Conservation (phyloP, 2,888 invertebrate species). For the Eudasyphora cyanicolor region DNA sequence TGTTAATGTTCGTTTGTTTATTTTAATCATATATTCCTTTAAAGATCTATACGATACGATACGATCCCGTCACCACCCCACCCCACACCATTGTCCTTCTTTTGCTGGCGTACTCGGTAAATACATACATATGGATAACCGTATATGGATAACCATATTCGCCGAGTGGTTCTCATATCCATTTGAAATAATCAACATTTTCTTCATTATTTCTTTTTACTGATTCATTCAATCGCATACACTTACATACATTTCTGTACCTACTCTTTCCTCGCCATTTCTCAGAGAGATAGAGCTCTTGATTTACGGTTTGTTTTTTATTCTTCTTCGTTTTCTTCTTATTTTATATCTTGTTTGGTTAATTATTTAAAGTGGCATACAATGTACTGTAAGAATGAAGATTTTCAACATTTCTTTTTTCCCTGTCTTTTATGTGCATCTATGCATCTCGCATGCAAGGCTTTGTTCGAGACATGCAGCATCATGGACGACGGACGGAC, state of each 20-base stretch:
- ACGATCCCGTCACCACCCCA: neutral
- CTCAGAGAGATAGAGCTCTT: neutral
- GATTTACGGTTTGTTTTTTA: slow-evolving; percentile 52
- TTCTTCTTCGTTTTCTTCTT: slow-evolving; percentile 48
- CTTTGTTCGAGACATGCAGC: neutral
- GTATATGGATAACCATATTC: neutral
- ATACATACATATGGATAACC: no score
- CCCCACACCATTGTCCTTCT: neutral
- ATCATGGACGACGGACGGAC: no score
- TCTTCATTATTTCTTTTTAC: neutral
- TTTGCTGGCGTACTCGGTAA: no score
- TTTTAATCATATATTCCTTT: neutral
- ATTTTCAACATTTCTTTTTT: slow-evolving; percentile 49
- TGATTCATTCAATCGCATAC: slow-evolving; percentile 47
- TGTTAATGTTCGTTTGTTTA: neutral
- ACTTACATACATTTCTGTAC: slow-evolving; percentile 70
- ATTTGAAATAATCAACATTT: slow-evolving; percentile 22
- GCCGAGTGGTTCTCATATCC: neutral
- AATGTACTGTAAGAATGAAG: slow-evolving; percentile 47
- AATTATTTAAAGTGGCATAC: slow-evolving; percentile 66
- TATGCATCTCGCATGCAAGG: neutral
- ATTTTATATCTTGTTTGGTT: slow-evolving; percentile 60
- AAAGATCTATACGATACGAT: neutral
- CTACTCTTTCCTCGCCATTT: slow-evolving; percentile 42
- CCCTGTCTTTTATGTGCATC: slow-evolving; percentile 9